These are phyloP conservation scores for Tolypeutes matacus DNA, from an alignment of 2,797 vertebrate genomes.

Conservation along the genomic window DNA sequence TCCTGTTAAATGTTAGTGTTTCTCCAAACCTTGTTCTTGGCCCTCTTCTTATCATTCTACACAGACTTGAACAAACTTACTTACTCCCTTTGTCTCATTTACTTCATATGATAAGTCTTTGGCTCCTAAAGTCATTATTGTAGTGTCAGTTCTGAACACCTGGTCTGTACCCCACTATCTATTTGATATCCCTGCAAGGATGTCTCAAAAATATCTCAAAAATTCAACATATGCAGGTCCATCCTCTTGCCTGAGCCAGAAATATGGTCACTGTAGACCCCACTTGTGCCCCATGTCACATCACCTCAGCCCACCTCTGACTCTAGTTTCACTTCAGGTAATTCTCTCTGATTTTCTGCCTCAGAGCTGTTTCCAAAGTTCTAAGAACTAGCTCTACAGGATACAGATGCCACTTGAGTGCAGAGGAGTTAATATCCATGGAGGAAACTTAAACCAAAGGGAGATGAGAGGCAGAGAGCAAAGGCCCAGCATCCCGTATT, in stretches of 20 bases:
- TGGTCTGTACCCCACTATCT: neutral
- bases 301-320: neutral
- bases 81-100: neutral
- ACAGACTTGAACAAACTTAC: neutral
- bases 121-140: neutral
- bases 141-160: neutral
- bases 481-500: neutral
- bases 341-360: neutral
- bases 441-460: neutral
- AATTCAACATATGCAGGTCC: neutral
- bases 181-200: neutral
- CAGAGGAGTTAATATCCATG: neutral
- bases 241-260: neutral
- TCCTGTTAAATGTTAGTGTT: neutral
- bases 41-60: neutral
- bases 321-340: neutral
- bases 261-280: neutral
- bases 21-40: neutral
- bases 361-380: neutral
- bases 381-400: neutral
- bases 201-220: conserved; percentile 5
- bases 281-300: neutral
- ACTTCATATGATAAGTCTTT: neutral
- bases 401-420: neutral
- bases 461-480: neutral